Conservation (phyloP, 1,140 invertebrate species). For the Ptiloglossa arizonensis region DNA sequence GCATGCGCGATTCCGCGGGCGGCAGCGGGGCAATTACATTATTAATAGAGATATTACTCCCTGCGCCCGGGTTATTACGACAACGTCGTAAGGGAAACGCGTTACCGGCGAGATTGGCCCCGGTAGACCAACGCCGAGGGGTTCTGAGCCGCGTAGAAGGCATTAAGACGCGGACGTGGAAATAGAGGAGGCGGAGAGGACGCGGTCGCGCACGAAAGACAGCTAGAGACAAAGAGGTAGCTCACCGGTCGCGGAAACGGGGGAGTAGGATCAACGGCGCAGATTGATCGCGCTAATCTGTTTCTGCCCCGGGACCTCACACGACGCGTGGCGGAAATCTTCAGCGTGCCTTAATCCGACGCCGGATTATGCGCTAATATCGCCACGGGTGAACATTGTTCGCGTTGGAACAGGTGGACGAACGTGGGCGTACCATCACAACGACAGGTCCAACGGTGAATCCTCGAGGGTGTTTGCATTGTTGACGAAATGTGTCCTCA, state of each 20-base stretch:
- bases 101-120: slow-evolving; percentile 52
- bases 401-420: slow-evolving; percentile 49
- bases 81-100: slow-evolving; percentile 60
- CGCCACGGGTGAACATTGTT: slow-evolving; percentile 23
- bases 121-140: slow-evolving; percentile 6
- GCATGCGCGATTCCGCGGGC: slow-evolving; percentile 67
- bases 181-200: background rate
- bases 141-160: slow-evolving; percentile 23
- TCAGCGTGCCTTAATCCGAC: slow-evolving; percentile 47
- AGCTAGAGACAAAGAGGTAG: slow-evolving; percentile 8
- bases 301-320: slow-evolving; percentile 72
- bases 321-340: slow-evolving; percentile 57
- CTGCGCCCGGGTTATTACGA: slow-evolving; percentile 67
- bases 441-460: background rate
- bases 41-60: slow-evolving; percentile 77
- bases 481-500: background rate
- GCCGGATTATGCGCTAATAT: slow-evolving; percentile 51
- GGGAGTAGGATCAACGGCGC: slow-evolving; percentile 52
- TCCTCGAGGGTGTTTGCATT: background rate
- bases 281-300: slow-evolving; percentile 73
- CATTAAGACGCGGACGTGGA: slow-evolving; percentile 49
- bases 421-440: background rate
- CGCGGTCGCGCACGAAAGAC: background rate
- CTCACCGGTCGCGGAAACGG: slow-evolving; percentile 8
- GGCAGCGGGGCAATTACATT: slow-evolving; percentile 74